Evolutionary conservation across 2,797 vertebrate species (phyloP), one percentile per base, ranked within the genome.

Genomic region (Ciconia nigra): DNA sequence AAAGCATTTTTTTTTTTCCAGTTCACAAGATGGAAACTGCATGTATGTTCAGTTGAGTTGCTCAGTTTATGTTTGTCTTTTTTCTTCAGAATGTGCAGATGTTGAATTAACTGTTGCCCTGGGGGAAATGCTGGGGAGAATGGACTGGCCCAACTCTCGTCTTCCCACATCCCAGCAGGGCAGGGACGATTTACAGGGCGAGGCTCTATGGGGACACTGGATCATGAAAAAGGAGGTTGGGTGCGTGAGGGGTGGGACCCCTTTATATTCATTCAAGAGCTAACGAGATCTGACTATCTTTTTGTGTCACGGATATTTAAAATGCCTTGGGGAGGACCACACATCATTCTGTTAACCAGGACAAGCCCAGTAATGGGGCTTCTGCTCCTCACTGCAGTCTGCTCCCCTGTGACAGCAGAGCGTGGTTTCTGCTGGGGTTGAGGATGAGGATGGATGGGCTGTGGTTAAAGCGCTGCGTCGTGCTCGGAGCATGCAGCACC

Each of bases 181-280:
- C 58, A 51, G 52, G 69, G 65, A 51, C 1, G 0, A n/a, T 55
- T 66, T 16, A 35, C 16, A 77, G 70, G 35, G 39, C 77, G 29
- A 0, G 0, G 46, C 59, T 54, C 58, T 7, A 1, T 15, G 49
- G 46, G 52, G 80, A 57, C 58, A 19, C 35, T 49, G 42, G 37
- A 7, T 46, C 20, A 4, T 9, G 57, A 76, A 26, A 73, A 66
- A 89, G 17, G n/a, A 58, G 41, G 18, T 4, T 62, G 84, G 42
- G 11, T 67, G 49, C 19, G 12, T 8, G 7, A 0, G 39, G 39
- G 44, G 31, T 81, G 86, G n/a, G 58, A 69, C 5, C 10, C 11
- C 41, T 70, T 47, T 10, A 8, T 21, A 24, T 55, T 47, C 28
- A 44, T 49, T 71, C n/a, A 33, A 66, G 25, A 73, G 15, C 61